Base-by-base conservation (phyloP, 2,888 invertebrate genomes). In the Chrysotoxum bicinctum region DNA sequence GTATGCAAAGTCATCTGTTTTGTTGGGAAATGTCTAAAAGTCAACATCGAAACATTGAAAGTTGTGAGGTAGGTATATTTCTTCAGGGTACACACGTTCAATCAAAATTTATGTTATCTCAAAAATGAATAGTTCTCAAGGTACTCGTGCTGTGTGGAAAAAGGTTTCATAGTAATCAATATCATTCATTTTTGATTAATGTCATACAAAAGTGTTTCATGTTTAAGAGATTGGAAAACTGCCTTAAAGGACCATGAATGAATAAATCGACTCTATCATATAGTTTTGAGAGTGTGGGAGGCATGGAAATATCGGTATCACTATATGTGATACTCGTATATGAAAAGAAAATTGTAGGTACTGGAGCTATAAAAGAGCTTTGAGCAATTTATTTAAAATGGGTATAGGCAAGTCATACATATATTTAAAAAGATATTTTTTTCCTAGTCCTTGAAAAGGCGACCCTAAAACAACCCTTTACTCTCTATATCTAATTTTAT, bases 1-100 rank as follows among this genome's bases (percentile, higher is more conserved):
- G 69, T 80, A 75, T 69, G 62, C 43, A 52, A 40, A 30, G 45
- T 26, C 32, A 66, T 45, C 40, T 74, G 68, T 74, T 16, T 68
- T 69, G 69, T 50, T 68, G 50, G 43, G 37, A 69, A 43, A 50
- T 69, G 70, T 70, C 70, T n/a, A 70, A 54, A 70, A 52, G 70
- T 62, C 54, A 54, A 26, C 50, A 16, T 62, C 52, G 14, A 30
- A 74, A 74, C 40, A 50, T 66, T 45, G 21, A 66, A 66, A 37
- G 21, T 48, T 30, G 30, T 45, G 19, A 9, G 30, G 7, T 4
- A 21, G 8, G 9, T 50, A 54, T 32, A 50, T 50, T 66, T 50
- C 66, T 66, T 66, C n/a, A 23, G 50, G 66, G 48, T 66, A 37
- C 43, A 50, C 23, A 50, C 50, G 23, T 50, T 66, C 50, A 50